Conservation (phyloP, 2,797 vertebrate genomes). For the Spea hammondii region DNA sequence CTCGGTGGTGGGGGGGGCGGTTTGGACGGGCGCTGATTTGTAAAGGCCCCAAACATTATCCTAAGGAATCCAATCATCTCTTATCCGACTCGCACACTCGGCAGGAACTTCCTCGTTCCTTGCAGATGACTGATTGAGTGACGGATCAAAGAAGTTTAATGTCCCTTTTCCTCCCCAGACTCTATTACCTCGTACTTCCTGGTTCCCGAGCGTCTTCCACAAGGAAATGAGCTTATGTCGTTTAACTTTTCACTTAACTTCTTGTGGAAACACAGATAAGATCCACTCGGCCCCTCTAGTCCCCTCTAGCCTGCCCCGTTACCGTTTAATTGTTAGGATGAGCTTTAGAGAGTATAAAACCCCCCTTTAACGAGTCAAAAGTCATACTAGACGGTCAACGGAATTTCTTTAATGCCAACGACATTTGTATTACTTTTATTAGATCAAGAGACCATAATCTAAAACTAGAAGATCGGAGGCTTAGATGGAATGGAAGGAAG, state of each 20-base stretch:
- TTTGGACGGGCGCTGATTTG: too few species aligned
- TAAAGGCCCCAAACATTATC: not conserved
- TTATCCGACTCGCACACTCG: conserved; percentile 12
- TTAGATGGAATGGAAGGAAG: too few species aligned
- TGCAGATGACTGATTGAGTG: not conserved
- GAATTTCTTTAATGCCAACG: too few species aligned
- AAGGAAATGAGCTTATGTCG: not conserved
- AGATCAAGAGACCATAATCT: too few species aligned
- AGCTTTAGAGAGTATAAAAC: too few species aligned
- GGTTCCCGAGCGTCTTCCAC: not conserved
- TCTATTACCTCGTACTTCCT: not conserved
- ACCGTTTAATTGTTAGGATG: not conserved
- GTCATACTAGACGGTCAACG: too few species aligned
- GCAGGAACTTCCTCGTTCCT: conserved; percentile 18
- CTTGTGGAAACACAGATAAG: not conserved
- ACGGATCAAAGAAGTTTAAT: not conserved
- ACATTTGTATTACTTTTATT: too few species aligned
- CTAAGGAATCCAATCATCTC: not conserved
- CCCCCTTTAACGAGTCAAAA: too few species aligned
- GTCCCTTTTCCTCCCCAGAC: not conserved
- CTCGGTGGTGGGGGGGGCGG: too few species aligned
- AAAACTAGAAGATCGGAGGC: too few species aligned
- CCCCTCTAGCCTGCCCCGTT: not conserved
- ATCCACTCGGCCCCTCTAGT: not conserved
- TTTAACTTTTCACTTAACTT: too few species aligned